These are phyloP conservation scores for Pelusios castaneus DNA, from an alignment of 2,113 vertebrate species.

Conservation along the genomic window DNA sequence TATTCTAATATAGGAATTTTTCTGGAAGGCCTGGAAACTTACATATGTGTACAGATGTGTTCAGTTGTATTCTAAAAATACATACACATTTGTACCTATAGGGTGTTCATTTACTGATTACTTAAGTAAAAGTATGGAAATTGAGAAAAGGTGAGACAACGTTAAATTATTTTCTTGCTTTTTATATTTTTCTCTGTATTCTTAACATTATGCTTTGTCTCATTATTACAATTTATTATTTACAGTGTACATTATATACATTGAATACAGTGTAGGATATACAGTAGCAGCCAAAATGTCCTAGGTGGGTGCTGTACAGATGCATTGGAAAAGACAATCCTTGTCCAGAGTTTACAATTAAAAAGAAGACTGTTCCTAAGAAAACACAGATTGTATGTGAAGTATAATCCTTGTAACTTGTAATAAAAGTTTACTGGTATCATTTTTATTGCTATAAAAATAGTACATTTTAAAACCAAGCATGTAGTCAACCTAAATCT, in stretches of 20 bases:
- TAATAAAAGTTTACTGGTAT: not conserved
- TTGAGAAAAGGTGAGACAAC: too few relatives aligned
- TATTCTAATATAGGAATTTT: not conserved
- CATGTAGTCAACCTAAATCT: not conserved
- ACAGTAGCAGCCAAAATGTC: too few relatives aligned
- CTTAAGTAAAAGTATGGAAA: too few relatives aligned
- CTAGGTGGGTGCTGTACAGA: too few relatives aligned
- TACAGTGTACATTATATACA: too few relatives aligned
- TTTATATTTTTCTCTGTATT: too few relatives aligned
- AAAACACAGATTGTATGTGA: not conserved
- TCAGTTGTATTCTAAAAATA: not conserved
- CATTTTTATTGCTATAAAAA: not conserved
- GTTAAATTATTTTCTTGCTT: too few relatives aligned
- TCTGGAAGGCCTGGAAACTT: not conserved
- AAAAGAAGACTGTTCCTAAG: not conserved
- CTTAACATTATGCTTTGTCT: too few relatives aligned
- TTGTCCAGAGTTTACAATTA: not conserved
- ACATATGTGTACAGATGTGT: not conserved
- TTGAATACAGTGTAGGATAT: too few relatives aligned
- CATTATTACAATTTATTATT: too few relatives aligned
- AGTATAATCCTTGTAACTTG: not conserved
- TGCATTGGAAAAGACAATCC: not conserved
- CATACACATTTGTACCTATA: not conserved
- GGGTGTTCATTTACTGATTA: not conserved
- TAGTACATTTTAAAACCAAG: not conserved